A percentile compares a stretch with the other conserved stretches of the same genome.
Evolutionary conservation across 1,140 invertebrate species (phyloP).

Genomic region (Cepaea nemoralis): DNA sequence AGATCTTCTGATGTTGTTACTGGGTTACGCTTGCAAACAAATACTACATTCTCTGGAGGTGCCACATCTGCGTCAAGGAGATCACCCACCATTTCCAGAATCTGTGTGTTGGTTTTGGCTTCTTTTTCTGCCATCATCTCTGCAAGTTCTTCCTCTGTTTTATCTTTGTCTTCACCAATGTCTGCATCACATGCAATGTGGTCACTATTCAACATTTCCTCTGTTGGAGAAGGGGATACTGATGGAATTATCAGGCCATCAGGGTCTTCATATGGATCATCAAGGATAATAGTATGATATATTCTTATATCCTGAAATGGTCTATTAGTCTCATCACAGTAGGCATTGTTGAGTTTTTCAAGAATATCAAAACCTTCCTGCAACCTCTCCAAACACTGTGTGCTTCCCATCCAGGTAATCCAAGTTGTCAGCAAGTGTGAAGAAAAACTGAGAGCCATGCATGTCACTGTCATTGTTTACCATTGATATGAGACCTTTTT

Average conservation of each 20-base stretch:
- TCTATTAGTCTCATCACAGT: constrained; percentile 90
- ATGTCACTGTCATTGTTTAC: constrained; percentile 88
- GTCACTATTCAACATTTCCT: constrained; percentile 78
- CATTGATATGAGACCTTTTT: constrained; percentile 91
- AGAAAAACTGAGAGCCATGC: constrained; percentile 85
- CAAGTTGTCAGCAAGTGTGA: constrained; percentile 90
- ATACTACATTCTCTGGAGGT: constrained; percentile 98
- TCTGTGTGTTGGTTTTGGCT: constrained; percentile 94
- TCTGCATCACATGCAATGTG: constrained; percentile 88
- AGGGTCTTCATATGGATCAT: constrained; percentile 96
- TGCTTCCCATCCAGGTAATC: constrained; percentile 92
- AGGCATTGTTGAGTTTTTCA: constrained; percentile 90
- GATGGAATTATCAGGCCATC: constrained; percentile 82
- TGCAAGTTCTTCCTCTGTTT: constrained; percentile 84
- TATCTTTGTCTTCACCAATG: constrained; percentile 91
- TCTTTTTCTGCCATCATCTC: constrained; percentile 92
- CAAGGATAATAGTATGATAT: constrained; percentile 95
- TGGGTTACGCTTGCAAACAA: constrained; percentile 99
- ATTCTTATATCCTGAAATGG: constrained; percentile 97
- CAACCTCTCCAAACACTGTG: constrained; percentile 94
- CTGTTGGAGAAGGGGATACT: constrained; percentile 88
- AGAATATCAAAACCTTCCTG: constrained; percentile 92
- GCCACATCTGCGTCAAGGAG: constrained; percentile 96
- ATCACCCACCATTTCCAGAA: constrained; percentile 98
- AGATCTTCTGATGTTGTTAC: constrained; percentile 97